Base-by-base conservation (phyloP, 2,797 vertebrate genomes). In the Eptatretus atami region DNA sequence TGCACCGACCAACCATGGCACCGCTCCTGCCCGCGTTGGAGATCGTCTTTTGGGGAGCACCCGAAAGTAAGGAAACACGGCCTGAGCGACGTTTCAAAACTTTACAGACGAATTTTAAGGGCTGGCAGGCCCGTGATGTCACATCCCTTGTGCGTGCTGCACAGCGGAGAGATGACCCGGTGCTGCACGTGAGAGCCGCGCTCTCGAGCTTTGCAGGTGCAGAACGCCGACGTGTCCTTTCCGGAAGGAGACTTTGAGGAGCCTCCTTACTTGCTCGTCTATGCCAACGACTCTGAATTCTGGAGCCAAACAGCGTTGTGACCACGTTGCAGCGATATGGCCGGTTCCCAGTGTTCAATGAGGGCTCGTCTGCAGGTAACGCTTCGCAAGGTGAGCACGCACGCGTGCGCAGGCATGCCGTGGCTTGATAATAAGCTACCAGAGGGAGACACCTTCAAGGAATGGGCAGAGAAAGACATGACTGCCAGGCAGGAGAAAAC, bases 271-370 rank as follows among this genome's bases (percentile, higher is more conserved):
- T 75, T 96, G 64, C 71, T 96, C 12, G 67, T 93, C 9, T 83
- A 84, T 14, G 78, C 85, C 1, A 78, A 94, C 1, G 88, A 96
- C 67, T 69, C 70, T 66, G 77, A 81, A 92, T 96, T 70, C 78
- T 79, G 1, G 84, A 93, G 67, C 85, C 87, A 1, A 94, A 92
- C 71, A 94, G 88, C 1, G 82, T 96, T 67, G 79, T 83, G 1
- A 66, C 76, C 68, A 84, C 81, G 0, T 74, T 96, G 13, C 88
- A 93, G 73, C 76, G 86, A 53, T 93, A 93, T 2, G 81, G 83
- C 31, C 78, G 83, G 1, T 82, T 81, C 66, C 78, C 79, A 2
- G 64, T 73, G 5, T 76, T 66, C 6, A 79, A 84, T 0, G 57
- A 61, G 57, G 10, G 57, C 9, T n/a, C n/a, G n/a, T 25, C 57